Conservation (phyloP, 2,888 invertebrate genomes). For the Hofmannophila pseudospretella region DNA sequence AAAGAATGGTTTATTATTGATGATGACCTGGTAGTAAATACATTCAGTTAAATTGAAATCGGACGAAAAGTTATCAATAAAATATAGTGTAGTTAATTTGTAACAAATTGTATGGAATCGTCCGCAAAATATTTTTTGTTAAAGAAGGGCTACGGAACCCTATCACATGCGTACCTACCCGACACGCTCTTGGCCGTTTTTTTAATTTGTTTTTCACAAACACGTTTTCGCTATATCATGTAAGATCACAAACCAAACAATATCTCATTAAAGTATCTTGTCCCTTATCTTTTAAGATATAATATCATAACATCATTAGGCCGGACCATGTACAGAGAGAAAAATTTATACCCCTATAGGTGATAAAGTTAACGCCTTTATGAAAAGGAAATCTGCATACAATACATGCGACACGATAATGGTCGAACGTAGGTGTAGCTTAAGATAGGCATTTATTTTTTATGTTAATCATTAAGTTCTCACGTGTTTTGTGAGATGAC, state of each 20-base stretch:
- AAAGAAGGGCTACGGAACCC: too few species aligned
- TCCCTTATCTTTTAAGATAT: slow-evolving; percentile 37
- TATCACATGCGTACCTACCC: too few species aligned
- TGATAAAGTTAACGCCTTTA: slow-evolving; percentile 50
- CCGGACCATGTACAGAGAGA: slow-evolving; percentile 37
- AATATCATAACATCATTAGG: slow-evolving; percentile 56
- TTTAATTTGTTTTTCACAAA: background rate
- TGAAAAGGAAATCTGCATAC: slow-evolving; percentile 61
- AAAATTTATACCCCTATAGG: slow-evolving; percentile 49
- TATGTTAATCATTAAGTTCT: slow-evolving; percentile 21
- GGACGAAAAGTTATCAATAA: too few species aligned
- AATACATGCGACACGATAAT: slow-evolving; percentile 39
- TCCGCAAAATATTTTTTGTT: too few species aligned
- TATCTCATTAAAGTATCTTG: slow-evolving; percentile 18
- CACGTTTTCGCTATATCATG: slow-evolving; percentile 2
- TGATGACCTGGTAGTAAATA: too few species aligned
- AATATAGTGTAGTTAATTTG: too few species aligned
- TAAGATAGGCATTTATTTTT: slow-evolving; percentile 19
- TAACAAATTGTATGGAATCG: too few species aligned
- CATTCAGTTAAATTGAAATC: too few species aligned
- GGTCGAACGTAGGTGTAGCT: slow-evolving; percentile 15
- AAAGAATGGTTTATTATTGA: too few species aligned
- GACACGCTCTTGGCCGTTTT: too few species aligned
- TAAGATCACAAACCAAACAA: slow-evolving; percentile 10
- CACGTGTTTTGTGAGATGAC: slow-evolving; percentile 12